These are phyloP conservation scores for Trachelus troglodyta DNA, from an alignment of 2,888 invertebrate species.

Conservation along the genomic window DNA sequence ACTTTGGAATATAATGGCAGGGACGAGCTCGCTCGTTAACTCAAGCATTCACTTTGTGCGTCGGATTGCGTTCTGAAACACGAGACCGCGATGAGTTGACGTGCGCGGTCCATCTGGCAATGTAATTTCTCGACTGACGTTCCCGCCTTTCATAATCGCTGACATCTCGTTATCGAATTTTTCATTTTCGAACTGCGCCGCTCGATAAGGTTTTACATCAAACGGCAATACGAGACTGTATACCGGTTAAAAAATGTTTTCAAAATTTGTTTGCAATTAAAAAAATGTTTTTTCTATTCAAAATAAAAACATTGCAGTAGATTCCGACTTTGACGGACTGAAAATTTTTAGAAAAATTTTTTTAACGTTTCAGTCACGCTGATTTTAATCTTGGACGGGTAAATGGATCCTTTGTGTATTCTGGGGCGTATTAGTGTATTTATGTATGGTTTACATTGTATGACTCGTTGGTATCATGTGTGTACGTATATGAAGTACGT, in stretches of 20 bases:
- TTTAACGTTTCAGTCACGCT: neutral
- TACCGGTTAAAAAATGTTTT: too few species aligned
- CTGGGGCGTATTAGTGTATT: neutral
- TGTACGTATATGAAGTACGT: neutral
- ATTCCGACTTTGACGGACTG: neutral
- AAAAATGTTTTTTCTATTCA: too few species aligned
- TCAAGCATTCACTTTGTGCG: slow-evolving; percentile 8
- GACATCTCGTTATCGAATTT: neutral
- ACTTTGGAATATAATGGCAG: neutral
- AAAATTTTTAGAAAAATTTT: neutral
- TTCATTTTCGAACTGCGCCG: neutral
- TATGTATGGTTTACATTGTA: neutral
- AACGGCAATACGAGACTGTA: too few species aligned
- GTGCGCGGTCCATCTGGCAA: slow-evolving; percentile 1
- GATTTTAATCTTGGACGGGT: neutral
- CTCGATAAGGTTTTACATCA: neutral
- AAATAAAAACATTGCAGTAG: neutral
- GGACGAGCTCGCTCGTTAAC: slow-evolving; percentile 6
- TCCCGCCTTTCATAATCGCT: neutral
- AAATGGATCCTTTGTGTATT: neutral
- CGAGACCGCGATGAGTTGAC: neutral
- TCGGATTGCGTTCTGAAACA: neutral
- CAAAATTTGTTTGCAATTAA: too few species aligned
- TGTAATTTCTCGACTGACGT: neutral
- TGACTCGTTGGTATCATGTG: neutral